A percentile compares a stretch with the other conserved stretches of the same genome.
Evolutionary conservation across 2,888 invertebrate genomes (phyloP).

Genomic region (Matsumyia berberina): DNA sequence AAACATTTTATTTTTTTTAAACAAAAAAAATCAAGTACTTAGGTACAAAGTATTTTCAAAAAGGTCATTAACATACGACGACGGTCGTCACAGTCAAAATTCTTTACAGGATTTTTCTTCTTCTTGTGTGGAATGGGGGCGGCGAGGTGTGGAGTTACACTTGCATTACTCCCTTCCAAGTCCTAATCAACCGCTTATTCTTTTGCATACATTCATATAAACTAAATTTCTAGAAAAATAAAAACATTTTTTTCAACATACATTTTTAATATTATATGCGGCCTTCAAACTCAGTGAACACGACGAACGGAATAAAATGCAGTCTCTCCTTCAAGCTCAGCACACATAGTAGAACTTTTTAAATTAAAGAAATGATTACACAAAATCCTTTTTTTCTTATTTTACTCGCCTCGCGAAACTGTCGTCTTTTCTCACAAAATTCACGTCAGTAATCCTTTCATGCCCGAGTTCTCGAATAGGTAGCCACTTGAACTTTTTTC

Average conservation of each 20-base stretch:
- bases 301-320: neutral
- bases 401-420: neutral
- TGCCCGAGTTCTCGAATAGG: neutral
- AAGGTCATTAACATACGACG: constrained; percentile 44
- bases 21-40: neutral
- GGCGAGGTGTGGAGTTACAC: neutral
- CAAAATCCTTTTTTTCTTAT: constrained; percentile 14
- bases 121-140: neutral
- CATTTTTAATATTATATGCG: neutral
- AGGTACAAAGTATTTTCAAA: constrained; percentile 7
- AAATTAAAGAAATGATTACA: neutral
- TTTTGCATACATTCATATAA: no score
- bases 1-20: neutral
- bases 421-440: neutral
- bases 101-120: neutral
- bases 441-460: constrained; percentile 16
- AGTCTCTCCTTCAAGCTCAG: neutral
- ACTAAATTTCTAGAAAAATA: neutral
- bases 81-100: neutral
- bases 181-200: no score
- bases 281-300: neutral
- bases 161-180: neutral
- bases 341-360: neutral
- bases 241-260: neutral
- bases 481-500: neutral